Conservation (phyloP, 1,140 invertebrate genomes). For the Diorhabda elongata region DNA sequence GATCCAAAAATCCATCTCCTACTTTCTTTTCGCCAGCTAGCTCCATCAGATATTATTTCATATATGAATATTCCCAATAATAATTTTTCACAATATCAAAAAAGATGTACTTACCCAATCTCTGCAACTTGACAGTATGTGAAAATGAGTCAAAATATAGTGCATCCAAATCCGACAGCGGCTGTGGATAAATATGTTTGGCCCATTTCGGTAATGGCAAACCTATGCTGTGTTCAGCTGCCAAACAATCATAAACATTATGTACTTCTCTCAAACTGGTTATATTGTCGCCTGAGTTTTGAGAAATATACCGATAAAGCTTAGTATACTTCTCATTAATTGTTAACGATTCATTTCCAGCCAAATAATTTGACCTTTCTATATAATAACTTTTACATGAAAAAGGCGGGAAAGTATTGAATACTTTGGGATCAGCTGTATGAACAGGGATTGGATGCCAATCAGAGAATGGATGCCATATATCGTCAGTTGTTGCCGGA, state of each 20-base stretch:
- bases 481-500: constrained; percentile 48
- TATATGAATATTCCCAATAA: too few relatives aligned
- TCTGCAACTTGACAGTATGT: background rate
- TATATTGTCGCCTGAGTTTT: background rate
- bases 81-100: too few relatives aligned
- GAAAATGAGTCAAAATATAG: background rate
- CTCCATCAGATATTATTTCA: too few relatives aligned
- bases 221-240: background rate
- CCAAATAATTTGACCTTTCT: background rate
- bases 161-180: background rate
- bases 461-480: constrained; percentile 49
- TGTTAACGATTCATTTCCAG: background rate
- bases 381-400: background rate
- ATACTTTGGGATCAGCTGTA: background rate
- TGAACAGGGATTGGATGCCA: constrained; percentile 55
- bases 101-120: background rate
- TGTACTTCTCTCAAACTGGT: background rate
- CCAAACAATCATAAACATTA: background rate
- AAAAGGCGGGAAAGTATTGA: background rate
- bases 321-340: background rate
- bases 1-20: too few relatives aligned
- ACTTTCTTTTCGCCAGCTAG: too few relatives aligned
- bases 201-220: background rate
- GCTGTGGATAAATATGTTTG: background rate
- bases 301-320: background rate